Conservation (phyloP, 2,888 invertebrate genomes). For the Epinotia bilunana region DNA sequence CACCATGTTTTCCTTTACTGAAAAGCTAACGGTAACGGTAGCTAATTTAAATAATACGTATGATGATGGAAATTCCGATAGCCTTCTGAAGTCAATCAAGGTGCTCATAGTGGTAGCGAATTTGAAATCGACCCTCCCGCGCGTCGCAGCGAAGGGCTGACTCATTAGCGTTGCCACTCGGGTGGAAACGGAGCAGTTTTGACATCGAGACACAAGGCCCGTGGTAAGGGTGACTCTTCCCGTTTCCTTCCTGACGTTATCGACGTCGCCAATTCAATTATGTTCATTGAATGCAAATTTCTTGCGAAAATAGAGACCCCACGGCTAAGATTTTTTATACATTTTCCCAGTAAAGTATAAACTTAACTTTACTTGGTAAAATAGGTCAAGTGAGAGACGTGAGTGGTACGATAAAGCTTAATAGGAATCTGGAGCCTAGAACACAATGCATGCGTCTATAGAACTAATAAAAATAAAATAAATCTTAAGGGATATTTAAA, state of each 20-base stretch:
- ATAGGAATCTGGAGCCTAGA: slow-evolving; percentile 13
- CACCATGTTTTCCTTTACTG: too few species aligned
- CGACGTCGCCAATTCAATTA: slow-evolving; percentile 55
- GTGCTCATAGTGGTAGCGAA: background rate
- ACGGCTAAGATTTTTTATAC: slow-evolving; percentile 39
- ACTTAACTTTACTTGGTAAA: too few species aligned
- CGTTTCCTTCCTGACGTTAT: slow-evolving; percentile 48
- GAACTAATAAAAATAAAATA: background rate
- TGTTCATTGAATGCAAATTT: slow-evolving; percentile 60
- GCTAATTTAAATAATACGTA: too few species aligned
- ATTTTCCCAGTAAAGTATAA: slow-evolving; percentile 37
- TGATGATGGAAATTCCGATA: too few species aligned
- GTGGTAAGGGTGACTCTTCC: slow-evolving; percentile 45
- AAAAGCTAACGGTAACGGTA: too few species aligned
- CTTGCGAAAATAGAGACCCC: slow-evolving; percentile 52
- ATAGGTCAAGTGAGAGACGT: slow-evolving; percentile 33
- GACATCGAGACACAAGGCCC: slow-evolving; percentile 37
- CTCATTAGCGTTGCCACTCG: slow-evolving; percentile 23
- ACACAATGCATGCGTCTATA: background rate
- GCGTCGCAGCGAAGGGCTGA: slow-evolving; percentile 14
- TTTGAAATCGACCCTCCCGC: slow-evolving; percentile 11
- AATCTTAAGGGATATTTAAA: too few species aligned
- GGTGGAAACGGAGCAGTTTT: slow-evolving; percentile 22
- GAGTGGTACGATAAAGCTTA: slow-evolving; percentile 13
- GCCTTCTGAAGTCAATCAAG: background rate